Conservation (phyloP, 2,888 invertebrate species). For the Pemphredon lugubris region DNA sequence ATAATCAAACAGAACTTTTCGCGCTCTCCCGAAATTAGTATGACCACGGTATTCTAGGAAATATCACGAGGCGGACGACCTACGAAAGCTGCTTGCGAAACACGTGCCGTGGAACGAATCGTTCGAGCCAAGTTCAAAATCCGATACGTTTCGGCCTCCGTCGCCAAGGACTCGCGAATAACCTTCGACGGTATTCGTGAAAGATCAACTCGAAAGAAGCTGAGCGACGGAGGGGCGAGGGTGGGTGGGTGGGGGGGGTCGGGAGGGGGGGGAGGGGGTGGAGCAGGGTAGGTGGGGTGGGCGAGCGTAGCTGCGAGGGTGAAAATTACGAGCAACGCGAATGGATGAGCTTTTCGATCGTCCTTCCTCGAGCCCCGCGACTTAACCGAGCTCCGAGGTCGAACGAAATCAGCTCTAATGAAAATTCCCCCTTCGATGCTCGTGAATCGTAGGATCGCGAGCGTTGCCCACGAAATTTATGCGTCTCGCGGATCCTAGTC, state of each 20-base stretch:
- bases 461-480: conserved; percentile 49
- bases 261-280: conserved; percentile 1
- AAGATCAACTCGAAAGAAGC: background rate
- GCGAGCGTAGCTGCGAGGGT: conserved; percentile 1
- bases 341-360: conserved; percentile 33
- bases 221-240: conserved; percentile 20
- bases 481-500: conserved; percentile 53
- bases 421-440: conserved; percentile 48
- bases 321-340: conserved; percentile 15
- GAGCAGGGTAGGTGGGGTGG: background rate
- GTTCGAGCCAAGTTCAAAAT: conserved; percentile 46
- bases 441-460: conserved; percentile 47
- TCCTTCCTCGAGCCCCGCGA: conserved; percentile 19
- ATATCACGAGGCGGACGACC: conserved; percentile 37
- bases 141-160: conserved; percentile 5
- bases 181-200: conserved; percentile 28
- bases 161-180: conserved; percentile 25
- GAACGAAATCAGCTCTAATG: conserved; percentile 63
- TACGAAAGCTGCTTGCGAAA: conserved; percentile 45
- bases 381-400: conserved; percentile 33
- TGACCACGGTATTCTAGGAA: too few species aligned
- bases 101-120: conserved; percentile 36
- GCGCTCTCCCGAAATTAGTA: too few species aligned
- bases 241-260: conserved; percentile 20
- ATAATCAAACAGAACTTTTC: too few species aligned